phyloP scores from a whole-genome alignment of 1,140 invertebrate genomes.

The Saccostrea cuccullata region DNA sequence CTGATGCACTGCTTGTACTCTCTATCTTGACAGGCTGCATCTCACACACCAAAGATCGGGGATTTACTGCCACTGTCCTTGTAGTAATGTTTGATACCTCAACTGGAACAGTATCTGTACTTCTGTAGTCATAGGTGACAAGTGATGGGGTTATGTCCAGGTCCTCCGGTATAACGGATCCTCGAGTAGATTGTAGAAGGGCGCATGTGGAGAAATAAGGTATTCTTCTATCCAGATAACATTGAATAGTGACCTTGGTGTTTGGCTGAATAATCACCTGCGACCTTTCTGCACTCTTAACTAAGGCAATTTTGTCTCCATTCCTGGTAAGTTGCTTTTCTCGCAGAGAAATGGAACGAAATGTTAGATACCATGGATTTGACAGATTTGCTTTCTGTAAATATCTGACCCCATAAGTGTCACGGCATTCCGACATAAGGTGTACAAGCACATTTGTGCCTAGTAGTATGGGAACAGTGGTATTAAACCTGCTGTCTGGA shows the following conservation, averaged over 20 bases:
- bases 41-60: constrained; percentile 12
- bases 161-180: not conserved
- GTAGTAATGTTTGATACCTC: not conserved
- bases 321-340: constrained; percentile 38
- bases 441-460: constrained; percentile 40
- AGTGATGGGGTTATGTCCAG: constrained; percentile 4
- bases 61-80: not conserved
- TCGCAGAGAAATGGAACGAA: constrained; percentile 28
- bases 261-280: constrained; percentile 36
- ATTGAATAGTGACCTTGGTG: not conserved
- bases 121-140: not conserved
- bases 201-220: not conserved
- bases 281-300: constrained; percentile 12
- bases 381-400: constrained; percentile 15
- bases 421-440: not conserved
- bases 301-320: not conserved
- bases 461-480: constrained; percentile 10
- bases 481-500: constrained; percentile 15
- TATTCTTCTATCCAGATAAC: constrained; percentile 22
- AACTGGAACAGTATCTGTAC: not conserved
- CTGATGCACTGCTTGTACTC: not conserved
- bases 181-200: not conserved
- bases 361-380: constrained; percentile 43
- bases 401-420: constrained; percentile 29
- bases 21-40: constrained; percentile 20